phyloP scores from a whole-genome alignment of 2,113 vertebrate species.

The Acanthisitta chloris region DNA sequence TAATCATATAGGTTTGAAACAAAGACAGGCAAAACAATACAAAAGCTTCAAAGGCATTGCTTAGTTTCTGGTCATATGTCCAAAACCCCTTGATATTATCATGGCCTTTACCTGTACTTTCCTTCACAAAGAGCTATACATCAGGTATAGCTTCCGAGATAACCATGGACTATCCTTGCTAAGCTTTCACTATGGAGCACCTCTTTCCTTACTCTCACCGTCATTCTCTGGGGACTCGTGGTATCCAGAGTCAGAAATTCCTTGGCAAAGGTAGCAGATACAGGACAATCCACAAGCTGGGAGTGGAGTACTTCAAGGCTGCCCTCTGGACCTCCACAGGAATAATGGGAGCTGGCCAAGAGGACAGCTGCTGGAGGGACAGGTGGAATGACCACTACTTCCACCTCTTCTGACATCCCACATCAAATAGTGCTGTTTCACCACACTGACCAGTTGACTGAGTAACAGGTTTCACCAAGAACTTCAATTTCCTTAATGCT shows the following conservation, averaged over 20 bases:
- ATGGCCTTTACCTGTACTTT: not conserved
- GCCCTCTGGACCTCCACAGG: not conserved
- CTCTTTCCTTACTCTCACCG: no score
- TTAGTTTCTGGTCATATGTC: not conserved
- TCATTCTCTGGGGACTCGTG: fast-evolving
- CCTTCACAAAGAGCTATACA: not conserved
- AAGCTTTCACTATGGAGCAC: not conserved
- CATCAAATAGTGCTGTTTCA: not conserved
- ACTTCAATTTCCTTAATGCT: not conserved
- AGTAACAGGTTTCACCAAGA: not conserved
- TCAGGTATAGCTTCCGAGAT: not conserved
- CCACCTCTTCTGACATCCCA: not conserved
- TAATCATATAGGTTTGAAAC: not conserved
- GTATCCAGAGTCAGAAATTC: not conserved
- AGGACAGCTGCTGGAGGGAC: not conserved
- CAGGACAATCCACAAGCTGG: fast-evolving
- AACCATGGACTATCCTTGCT: not conserved
- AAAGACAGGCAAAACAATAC: not conserved
- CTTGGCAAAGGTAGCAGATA: not conserved
- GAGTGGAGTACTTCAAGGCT: fast-evolving
- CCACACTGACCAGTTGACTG: not conserved
- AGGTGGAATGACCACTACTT: not conserved
- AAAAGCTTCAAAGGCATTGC: not conserved
- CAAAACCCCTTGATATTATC: not conserved
- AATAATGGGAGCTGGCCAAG: not conserved